Evolutionary conservation across 2,113 vertebrate species (phyloP), one percentile per base, ranked within the genome.

Genomic region (Rhea pennata): DNA sequence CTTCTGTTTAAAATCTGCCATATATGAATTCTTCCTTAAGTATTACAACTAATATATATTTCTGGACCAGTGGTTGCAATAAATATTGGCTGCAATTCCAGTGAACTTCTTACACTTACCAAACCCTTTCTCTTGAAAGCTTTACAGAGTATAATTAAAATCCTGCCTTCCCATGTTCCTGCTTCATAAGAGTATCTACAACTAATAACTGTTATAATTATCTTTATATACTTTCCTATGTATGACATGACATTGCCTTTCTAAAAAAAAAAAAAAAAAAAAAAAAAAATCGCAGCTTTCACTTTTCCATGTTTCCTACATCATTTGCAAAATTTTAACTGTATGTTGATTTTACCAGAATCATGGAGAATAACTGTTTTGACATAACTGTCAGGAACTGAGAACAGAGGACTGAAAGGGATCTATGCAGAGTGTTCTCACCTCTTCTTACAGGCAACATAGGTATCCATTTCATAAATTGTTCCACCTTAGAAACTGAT

Each of bases 61-160:
- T 93, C 50, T 78, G 66, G 53, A 48, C 26, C 66, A 22, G 48
- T 58, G 23, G 20, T 24, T 84, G 62, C 23, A 76, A 61, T 89
- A 87, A 96, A 44, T 87, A 88, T 82, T 70, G 20, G 21, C 58
- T 65, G 44, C 36, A 79, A 36, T 84, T 96, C 65, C 83, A 87
- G 33, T 61, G 39, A 93, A 81, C 9, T 61, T 88, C 29, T 84
- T 92, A 72, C 20, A 27, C 36, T 88, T 65, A 87, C 48, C 33
- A 72, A 82, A 88, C 27, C 70, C 82, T 39, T 88, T 88, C 53
- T 78, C 48, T 72, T 71, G 51, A 88, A 96, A 92, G 84, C 4
- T 95, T 96, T 96, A 39, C 39, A 50, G 39, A 72, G 39, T 36
- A 56, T 82, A 90, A 94, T 92, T 92, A 94, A 67, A 83, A 65